Conservation (phyloP, 1,140 invertebrate genomes). For the Berghia stephanieae region DNA sequence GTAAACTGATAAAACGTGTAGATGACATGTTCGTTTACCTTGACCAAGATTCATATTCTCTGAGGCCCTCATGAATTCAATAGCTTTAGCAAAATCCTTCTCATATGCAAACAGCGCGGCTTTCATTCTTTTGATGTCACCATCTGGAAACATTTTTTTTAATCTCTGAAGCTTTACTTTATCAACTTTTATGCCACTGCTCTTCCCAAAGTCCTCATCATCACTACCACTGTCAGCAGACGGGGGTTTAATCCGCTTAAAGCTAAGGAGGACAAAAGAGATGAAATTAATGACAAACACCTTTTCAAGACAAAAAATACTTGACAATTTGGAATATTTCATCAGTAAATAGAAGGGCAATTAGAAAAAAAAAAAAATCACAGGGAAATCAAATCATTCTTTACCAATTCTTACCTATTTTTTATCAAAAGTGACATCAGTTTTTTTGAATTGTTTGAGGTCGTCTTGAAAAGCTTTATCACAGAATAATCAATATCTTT, state of each 20-base stretch:
- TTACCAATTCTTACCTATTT: background rate
- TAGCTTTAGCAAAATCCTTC: constrained; percentile 34
- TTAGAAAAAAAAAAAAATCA: background rate
- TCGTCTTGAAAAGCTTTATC: too few relatives aligned
- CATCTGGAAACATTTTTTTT: constrained; percentile 36
- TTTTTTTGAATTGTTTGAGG: too few relatives aligned
- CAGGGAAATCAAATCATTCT: background rate
- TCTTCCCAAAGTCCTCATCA: background rate
- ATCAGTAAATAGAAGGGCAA: too few relatives aligned
- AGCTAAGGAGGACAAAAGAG: background rate
- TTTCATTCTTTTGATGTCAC: constrained; percentile 30
- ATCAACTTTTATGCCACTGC: constrained; percentile 9
- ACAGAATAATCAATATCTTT: too few relatives aligned
- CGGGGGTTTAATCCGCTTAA: background rate
- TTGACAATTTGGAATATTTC: too few relatives aligned
- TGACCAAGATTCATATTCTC: constrained; percentile 1
- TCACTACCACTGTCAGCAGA: background rate
- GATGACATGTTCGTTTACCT: background rate
- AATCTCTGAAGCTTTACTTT: constrained; percentile 32
- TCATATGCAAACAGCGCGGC: constrained; percentile 31
- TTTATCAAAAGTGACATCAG: background rate
- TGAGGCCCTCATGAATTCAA: constrained; percentile 36
- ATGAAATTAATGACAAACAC: background rate
- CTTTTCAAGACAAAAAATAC: background rate
- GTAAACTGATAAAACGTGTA: too few relatives aligned